Evolutionary conservation across 2,113 vertebrate genomes (phyloP), one percentile per base, ranked within the genome.

Genomic region (Rhinopomastus cyanomelas): DNA sequence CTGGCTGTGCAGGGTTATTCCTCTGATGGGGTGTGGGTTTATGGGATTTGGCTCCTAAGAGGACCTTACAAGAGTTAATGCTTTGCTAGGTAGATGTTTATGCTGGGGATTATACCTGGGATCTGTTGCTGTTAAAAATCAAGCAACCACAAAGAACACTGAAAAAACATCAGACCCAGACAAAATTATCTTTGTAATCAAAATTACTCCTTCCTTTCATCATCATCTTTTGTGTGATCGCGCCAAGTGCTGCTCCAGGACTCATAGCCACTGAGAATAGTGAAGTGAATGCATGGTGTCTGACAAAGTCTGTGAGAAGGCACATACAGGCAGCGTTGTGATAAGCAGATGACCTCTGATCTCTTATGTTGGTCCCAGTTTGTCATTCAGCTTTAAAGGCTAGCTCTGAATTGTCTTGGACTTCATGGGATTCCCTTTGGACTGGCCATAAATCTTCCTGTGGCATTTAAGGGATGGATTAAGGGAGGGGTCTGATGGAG

Each of bases 271-370:
- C 16, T 79, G 67, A 60, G 27, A 87, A 52, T 2, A 6, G 39
- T 6, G 23, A 32, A 67, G 25, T 19, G 29, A 85, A 13, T 46
- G 20, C 0, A 1, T 37, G 49, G n/a, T 1, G 0, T 34, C 56
- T 82, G 77, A 55, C 68, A 59, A 68, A 87, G 65, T 44, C 61
- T 0, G 0, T 49, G 76, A 30, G 61, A 57, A 67, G 42, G n/a
- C 49, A 12, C 2, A 0, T 69, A 22, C 2, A 4, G 57, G 84
- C 3, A 2, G 18, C 13, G 65, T 0, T 59, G 65, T 59, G 57
- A 36, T 77, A 87, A 89, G 59, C 0, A 0, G 48, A 27, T 79
- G 51, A 77, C 42, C 77, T 85, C 68, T 76, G 44, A 49, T 69
- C 52, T 86, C 48, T 64, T 81, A 51, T 0, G 0, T 12, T 51